Evolutionary conservation across 2,113 vertebrate genomes (phyloP), one percentile per base, ranked within the genome.

Genomic region (Sapajus apella): DNA sequence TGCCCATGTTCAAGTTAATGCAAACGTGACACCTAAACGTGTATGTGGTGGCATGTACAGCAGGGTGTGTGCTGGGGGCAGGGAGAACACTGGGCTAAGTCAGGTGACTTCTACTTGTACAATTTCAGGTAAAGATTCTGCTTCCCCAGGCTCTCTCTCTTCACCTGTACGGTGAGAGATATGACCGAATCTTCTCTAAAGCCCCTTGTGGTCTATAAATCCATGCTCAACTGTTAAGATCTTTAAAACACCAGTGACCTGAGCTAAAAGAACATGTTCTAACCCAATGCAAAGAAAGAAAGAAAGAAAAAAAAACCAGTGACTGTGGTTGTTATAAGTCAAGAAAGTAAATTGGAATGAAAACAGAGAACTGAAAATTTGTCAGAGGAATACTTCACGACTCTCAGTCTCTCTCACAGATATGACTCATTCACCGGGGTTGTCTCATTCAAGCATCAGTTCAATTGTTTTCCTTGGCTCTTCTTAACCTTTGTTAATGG

Each of bases 401-500:
- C 18, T 87, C 10, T 86, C 84, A n/a, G 5, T 32, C 10, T 55
- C 23, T 52, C 56, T 40, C 43, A 13, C 93, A 79, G 91, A 84
- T 93, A 91, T 43, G 37, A 68, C 55, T 73, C 43, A 58, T 50
- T 79, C 43, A 66, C 68, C 11, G 30, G 11, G 32, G 2, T 43
- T 86, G 30, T 27, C n/a, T 56, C n/a, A 20, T 13, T 25, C 45
- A 83, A 85, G 45, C 18, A 35, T 68, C 55, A 64, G 73, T 91
- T 96, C 80, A 68, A 7, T 89, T 76, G 43, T 85, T 61, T 75
- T 73, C 56, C 40, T 32, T 66, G 92, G 27, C 35, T 97, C 89
- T 72, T 93, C 86, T 84, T 47, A 81, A 91, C 35, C 37, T 68
- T 90, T 84, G 76, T 81, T 87, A 90, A 92, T 92, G 70, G 80